Evolutionary conservation across 1,140 invertebrate species (phyloP), one percentile per base, ranked within the genome.

Genomic region (Pygmarrhopalites habei): DNA sequence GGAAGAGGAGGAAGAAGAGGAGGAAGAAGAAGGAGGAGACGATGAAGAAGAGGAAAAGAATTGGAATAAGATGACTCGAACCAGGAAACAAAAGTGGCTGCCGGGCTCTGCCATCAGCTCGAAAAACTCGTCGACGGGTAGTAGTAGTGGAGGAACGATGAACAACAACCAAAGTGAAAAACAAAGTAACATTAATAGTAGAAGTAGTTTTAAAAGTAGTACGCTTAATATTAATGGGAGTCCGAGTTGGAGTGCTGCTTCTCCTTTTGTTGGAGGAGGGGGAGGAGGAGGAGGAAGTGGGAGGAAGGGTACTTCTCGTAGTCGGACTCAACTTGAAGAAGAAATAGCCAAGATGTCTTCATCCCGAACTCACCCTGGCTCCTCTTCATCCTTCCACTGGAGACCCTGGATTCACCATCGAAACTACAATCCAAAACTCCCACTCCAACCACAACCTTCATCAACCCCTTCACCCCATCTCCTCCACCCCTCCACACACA

Each of bases 331-430:
- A 10, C 21, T 46, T 21, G 57, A 58, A 28, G 12, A 21, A 21
- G 57, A 58, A 43, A 41, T 58, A 26, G 28, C 41, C 23, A 44
- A 26, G 43, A 58, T 58, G 57, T 58, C 57, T 58, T 46, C 57
- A 46, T 58, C 30, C 57, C 17, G 28, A 44, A n/a, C 12, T 12
- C 39, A 41, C 12, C n/a, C 12, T 12, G 39, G 39, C 39, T n/a
- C 39, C n/a, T 41, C 39, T 41, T 41, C 39, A 41, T 41, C 39
- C 39, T 30, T 58, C 28, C 21, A 44, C 19, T 58, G 41, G 57
- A 58, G 28, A n/a, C 25, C 57, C 12, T 58, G 57, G 57, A 17
- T 46, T 25, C 25, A 29, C 14, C 39, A 41, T 41, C 39, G n/a
- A 41, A 41, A 41, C 39, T 41, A 41, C 39, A 12, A 41, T 41